These are phyloP conservation scores for Florisuga fusca DNA, from an alignment of 2,797 vertebrate species.

Conservation along the genomic window DNA sequence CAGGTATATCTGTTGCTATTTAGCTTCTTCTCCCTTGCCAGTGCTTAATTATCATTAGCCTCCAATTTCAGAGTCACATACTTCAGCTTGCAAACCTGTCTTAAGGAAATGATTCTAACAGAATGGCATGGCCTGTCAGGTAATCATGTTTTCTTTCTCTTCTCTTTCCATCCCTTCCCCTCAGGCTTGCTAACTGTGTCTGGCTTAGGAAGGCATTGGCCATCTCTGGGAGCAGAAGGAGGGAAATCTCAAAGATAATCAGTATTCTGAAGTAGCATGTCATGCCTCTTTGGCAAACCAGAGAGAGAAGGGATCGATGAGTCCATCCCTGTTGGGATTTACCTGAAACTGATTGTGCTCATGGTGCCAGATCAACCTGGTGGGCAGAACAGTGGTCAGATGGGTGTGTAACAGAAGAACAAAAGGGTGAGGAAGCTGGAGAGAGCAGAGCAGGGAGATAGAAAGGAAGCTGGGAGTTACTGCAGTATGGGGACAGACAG, in stretches of 20 bases:
- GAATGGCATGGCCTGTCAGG: neutral
- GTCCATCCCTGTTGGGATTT: neutral
- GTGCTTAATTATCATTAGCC: neutral
- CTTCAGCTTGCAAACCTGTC: neutral
- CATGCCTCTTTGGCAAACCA: accelerated
- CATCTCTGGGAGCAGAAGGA: neutral
- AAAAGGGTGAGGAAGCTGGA: neutral
- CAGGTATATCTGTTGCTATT: neutral
- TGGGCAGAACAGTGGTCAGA: accelerated
- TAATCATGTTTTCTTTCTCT: accelerated
- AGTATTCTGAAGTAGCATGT: neutral
- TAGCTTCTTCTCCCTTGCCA: neutral
- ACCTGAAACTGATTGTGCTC: accelerated
- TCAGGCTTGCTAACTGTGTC: neutral
- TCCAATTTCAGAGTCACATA: neutral
- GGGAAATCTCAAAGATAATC: neutral
- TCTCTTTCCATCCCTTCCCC: neutral
- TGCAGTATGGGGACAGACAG: neutral
- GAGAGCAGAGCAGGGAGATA: neutral
- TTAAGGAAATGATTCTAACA: neutral
- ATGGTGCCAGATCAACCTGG: neutral
- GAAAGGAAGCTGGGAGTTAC: neutral
- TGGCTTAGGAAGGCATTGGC: neutral
- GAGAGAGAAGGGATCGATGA: neutral
- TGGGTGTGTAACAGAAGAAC: neutral